Evolutionary conservation across 2,113 vertebrate genomes (phyloP), one percentile per base, ranked within the genome.

Genomic region (Pipra filicauda): DNA sequence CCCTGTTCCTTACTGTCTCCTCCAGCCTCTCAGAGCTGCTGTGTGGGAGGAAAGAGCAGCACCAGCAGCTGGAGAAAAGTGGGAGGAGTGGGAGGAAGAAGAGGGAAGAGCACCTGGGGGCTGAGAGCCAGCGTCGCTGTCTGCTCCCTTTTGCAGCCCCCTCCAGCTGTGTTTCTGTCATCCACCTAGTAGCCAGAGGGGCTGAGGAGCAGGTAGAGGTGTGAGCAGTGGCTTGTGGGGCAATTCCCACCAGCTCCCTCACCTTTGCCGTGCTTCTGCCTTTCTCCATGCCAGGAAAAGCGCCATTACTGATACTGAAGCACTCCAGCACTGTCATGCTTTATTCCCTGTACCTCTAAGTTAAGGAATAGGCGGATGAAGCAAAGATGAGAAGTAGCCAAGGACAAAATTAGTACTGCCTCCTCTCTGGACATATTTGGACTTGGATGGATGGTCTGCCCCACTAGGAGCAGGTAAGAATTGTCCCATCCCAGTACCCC

Each of bases 11-110:
- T 66, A 39, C 91, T 2, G 35, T 91, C 94, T 95, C 91, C 95
- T 96, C 72, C 93, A 95, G 95, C 93, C 91, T 94, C 91, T 91
- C 49, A 74, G 83, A 89, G 91, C 80, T 86, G 86, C 86, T 96
- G 95, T 92, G 96, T 97, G 91, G 96, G 96, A 78, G 96, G 94
- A 97, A 93, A 93, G 89, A 96, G 89, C 95, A 93, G 91, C 92
- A 95, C 95, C 92, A 94, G 95, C 96, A 96, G 94, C 96, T 96
- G 93, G 94, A 96, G 58, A 48, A 69, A 95, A 74, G 96, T 97
- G 94, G 96, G 90, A 95, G 96, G 96, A 96, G 96, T 96, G 87
- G 96, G 95, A 92, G 94, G 91, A 92, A 93, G 91, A 95, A 85
- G 94, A 95, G 54, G 94, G 92, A 96, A 95, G 70, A 92, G 93